phyloP scores from a whole-genome alignment of 2,797 vertebrate genomes.

The Austrolebias charrua region DNA sequence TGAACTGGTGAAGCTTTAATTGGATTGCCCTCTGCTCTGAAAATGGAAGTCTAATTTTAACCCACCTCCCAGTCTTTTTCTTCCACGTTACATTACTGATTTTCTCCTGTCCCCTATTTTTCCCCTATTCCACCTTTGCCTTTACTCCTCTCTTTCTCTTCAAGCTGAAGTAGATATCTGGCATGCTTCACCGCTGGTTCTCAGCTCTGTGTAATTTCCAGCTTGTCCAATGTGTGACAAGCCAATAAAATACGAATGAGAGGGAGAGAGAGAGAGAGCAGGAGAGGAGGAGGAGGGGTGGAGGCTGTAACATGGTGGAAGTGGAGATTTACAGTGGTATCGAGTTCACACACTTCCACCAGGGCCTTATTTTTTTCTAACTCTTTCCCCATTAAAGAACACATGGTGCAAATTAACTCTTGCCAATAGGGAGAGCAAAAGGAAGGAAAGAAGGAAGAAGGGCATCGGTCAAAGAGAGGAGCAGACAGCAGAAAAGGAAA shows the following conservation, averaged over 20 bases:
- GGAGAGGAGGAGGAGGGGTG: constrained; percentile 32
- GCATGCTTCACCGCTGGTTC: constrained; percentile 59
- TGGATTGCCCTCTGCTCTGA: constrained; percentile 72
- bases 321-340: constrained; percentile 80
- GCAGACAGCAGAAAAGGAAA: constrained; percentile 57
- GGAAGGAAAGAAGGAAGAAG: constrained; percentile 51
- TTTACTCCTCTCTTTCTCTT: constrained; percentile 30
- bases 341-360: constrained; percentile 75
- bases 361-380: constrained; percentile 24
- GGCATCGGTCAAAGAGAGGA: constrained; percentile 54
- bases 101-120: constrained; percentile 21
- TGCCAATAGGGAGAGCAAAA: constrained; percentile 48
- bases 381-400: constrained; percentile 70
- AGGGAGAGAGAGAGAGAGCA: constrained; percentile 45
- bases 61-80: constrained; percentile 38
- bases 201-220: constrained; percentile 72
- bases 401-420: constrained; percentile 82
- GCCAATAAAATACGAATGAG: constrained; percentile 78
- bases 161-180: constrained; percentile 65
- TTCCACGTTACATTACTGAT: constrained; percentile 42
- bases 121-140: constrained; percentile 17
- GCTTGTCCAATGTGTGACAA: constrained; percentile 78
- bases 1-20: constrained; percentile 73
- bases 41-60: constrained; percentile 63
- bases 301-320: constrained; percentile 59